Evolutionary conservation across 2,797 vertebrate species (phyloP).

Genomic region (Intellagama lesueurii): DNA sequence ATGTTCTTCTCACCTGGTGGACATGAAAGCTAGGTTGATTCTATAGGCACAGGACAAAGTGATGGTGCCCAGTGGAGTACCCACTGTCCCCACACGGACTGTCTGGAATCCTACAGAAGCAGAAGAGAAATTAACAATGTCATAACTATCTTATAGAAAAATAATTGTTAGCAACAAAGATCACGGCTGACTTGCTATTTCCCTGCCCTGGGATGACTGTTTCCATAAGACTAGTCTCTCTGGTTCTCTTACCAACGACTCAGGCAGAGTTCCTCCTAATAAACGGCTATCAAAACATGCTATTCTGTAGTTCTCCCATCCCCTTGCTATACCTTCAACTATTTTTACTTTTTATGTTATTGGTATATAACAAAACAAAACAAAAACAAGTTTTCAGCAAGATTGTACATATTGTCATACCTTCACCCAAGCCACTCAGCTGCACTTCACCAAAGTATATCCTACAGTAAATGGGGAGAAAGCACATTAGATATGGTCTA

Average conservation of each 20-base stretch:
- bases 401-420: slow-evolving; percentile 73
- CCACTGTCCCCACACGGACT: slow-evolving; percentile 95
- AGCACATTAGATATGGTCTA: slow-evolving; percentile 1
- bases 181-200: background rate
- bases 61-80: slow-evolving; percentile 94
- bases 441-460: slow-evolving; percentile 99
- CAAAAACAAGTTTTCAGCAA: slow-evolving; percentile 31
- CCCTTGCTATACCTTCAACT: background rate
- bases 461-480: slow-evolving; percentile 76
- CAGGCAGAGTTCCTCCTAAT: background rate
- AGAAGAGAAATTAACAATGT: slow-evolving; percentile 49
- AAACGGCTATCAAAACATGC: background rate
- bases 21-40: slow-evolving; percentile 98
- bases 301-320: background rate
- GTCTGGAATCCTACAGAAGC: slow-evolving; percentile 91
- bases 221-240: background rate
- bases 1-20: slow-evolving; percentile 86
- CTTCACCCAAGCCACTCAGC: slow-evolving; percentile 95
- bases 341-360: background rate
- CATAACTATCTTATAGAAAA: background rate
- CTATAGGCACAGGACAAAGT: slow-evolving; percentile 97
- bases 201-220: background rate
- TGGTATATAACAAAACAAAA: slow-evolving; percentile 7
- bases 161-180: background rate
- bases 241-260: background rate